Percentiles rank a stretch among this genome's conserved stretches.
These are phyloP conservation scores for Cabera pusaria DNA, from an alignment of 2,888 invertebrate species.

Conservation along the genomic window DNA sequence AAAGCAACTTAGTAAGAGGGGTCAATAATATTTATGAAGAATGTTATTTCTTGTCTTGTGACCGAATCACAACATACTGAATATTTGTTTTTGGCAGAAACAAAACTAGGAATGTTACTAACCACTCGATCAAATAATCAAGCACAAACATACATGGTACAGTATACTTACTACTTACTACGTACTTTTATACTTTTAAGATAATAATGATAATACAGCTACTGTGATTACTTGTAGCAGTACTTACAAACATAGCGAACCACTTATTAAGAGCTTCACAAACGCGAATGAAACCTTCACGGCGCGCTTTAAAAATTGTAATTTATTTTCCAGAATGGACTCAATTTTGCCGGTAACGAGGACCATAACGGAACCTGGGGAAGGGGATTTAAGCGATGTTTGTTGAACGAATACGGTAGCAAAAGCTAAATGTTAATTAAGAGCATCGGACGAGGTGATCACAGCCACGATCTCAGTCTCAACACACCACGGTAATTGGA, in stretches of 20 bases:
- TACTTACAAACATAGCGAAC: slow-evolving; percentile 30
- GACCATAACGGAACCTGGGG: slow-evolving; percentile 63
- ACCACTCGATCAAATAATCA: too few species aligned
- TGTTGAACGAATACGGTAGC: slow-evolving; percentile 61
- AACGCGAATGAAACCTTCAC: slow-evolving; percentile 36
- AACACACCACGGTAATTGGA: slow-evolving; percentile 57
- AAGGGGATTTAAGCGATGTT: slow-evolving; percentile 51
- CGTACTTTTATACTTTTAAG: too few species aligned
- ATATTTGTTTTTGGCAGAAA: too few species aligned
- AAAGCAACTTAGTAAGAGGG: too few species aligned
- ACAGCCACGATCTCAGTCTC: slow-evolving; percentile 45
- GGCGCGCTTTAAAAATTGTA: slow-evolving; percentile 44
- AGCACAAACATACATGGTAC: too few species aligned
- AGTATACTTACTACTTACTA: too few species aligned
- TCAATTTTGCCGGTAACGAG: slow-evolving; percentile 59
- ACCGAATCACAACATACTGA: not conserved
- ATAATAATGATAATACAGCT: slow-evolving; percentile 27
- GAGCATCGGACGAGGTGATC: slow-evolving; percentile 68
- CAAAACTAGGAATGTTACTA: too few species aligned
- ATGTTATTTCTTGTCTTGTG: too few species aligned
- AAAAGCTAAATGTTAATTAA: slow-evolving; percentile 75
- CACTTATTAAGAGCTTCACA: slow-evolving; percentile 41
- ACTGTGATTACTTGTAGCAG: slow-evolving; percentile 32
- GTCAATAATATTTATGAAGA: too few species aligned
- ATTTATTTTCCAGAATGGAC: slow-evolving; percentile 55